These are phyloP conservation scores for Tribolium freemani DNA, from an alignment of 2,888 invertebrate genomes.

Conservation along the genomic window DNA sequence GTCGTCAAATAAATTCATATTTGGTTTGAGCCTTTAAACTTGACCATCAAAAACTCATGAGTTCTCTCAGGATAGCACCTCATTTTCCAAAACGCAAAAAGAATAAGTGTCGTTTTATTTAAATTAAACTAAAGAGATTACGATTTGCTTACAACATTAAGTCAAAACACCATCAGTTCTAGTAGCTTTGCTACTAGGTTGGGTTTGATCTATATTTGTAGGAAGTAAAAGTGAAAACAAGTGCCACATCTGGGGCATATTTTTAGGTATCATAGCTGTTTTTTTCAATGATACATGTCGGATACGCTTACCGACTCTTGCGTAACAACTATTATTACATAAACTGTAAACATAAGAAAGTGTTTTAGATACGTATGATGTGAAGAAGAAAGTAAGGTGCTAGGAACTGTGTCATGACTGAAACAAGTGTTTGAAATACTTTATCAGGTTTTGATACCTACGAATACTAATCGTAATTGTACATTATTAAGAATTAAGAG, in stretches of 20 bases:
- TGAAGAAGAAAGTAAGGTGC: neutral
- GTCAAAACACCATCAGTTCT: neutral
- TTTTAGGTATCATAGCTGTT: neutral
- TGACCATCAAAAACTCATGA: too few relatives aligned
- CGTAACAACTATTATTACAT: neutral
- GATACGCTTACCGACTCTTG: neutral
- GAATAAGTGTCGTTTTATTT: too few relatives aligned
- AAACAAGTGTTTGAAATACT: neutral
- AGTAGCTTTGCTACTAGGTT: neutral
- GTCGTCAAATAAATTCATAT: too few relatives aligned
- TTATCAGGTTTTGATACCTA: neutral
- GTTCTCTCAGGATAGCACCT: too few relatives aligned
- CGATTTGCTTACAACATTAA: neutral
- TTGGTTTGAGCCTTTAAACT: too few relatives aligned
- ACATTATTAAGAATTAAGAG: neutral
- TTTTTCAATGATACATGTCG: slow-evolving; percentile 1
- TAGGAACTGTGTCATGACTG: neutral
- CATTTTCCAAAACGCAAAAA: too few relatives aligned
- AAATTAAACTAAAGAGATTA: too few relatives aligned
- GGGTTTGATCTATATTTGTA: neutral
- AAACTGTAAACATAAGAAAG: neutral
- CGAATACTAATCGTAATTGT: neutral
- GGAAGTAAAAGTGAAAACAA: neutral
- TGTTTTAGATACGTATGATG: neutral
- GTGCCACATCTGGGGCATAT: neutral